Evolutionary conservation across 2,797 vertebrate species (phyloP).

Genomic region (Danio jaintianensis): DNA sequence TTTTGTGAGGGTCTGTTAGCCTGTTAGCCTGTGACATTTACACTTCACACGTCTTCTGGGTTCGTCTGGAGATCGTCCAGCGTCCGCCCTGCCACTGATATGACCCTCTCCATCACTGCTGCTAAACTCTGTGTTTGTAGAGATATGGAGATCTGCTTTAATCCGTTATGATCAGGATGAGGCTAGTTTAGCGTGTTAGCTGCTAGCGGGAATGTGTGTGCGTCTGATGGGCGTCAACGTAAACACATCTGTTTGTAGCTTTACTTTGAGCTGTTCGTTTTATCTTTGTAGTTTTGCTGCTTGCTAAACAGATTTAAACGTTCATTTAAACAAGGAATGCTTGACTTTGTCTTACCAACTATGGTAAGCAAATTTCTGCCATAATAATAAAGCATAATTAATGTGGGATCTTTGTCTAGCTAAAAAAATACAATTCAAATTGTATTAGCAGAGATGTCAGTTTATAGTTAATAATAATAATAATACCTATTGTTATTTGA

Average conservation of each 20-base stretch:
- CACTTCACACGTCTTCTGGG: background rate
- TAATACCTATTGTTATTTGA: background rate
- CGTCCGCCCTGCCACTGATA: background rate
- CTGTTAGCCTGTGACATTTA: slow-evolving; percentile 37
- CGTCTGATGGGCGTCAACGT: slow-evolving; percentile 41
- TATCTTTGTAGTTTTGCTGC: background rate
- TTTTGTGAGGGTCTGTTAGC: slow-evolving; percentile 21
- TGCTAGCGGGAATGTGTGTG: slow-evolving; percentile 9
- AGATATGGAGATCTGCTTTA: background rate
- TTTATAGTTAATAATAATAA: background rate
- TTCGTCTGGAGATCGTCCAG: background rate
- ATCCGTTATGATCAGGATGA: background rate
- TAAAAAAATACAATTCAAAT: background rate
- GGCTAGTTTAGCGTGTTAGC: slow-evolving; percentile 44
- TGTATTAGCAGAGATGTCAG: background rate
- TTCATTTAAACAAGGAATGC: background rate
- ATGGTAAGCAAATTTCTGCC: background rate
- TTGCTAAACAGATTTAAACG: background rate
- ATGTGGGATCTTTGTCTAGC: background rate
- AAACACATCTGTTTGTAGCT: slow-evolving; percentile 33
- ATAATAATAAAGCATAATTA: background rate
- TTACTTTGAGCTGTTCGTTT: background rate
- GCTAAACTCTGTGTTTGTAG: background rate
- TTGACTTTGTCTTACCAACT: background rate
- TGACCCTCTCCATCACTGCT: background rate